A percentile compares a stretch with the other conserved stretches of the same genome.
These are phyloP conservation scores for Carcharodon carcharias DNA, from an alignment of 2,797 vertebrate species.

Conservation along the genomic window DNA sequence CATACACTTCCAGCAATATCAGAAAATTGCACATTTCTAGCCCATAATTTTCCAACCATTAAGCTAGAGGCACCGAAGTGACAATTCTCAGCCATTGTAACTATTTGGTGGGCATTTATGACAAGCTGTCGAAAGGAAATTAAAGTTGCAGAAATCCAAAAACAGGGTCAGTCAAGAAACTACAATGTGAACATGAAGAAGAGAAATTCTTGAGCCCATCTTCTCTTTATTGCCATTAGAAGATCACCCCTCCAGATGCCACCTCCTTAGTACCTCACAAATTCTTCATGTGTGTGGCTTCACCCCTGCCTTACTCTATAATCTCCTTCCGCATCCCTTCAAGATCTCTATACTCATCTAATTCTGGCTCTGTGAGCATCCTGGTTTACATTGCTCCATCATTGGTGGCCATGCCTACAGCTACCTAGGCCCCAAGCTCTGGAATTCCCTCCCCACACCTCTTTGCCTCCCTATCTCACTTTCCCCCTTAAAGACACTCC, in stretches of 20 bases:
- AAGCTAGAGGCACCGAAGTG: background rate
- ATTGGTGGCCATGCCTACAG: no score
- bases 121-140: background rate
- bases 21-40: slow-evolving; percentile 12
- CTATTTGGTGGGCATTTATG: background rate
- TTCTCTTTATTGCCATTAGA: background rate
- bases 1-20: background rate
- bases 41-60: slow-evolving; percentile 23
- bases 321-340: background rate
- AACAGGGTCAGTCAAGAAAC: background rate
- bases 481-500: no score
- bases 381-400: no score
- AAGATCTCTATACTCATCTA: no score
- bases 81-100: background rate
- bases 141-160: background rate
- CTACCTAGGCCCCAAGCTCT: no score
- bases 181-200: background rate
- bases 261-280: no score
- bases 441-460: no score
- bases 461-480: no score
- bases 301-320: background rate
- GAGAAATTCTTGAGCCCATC: background rate
- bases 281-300: no score
- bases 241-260: background rate
- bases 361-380: no score